Evolutionary conservation across 2,888 invertebrate genomes (phyloP), one percentile per base, ranked within the genome.

Genomic region (Oxycera nigricornis): DNA sequence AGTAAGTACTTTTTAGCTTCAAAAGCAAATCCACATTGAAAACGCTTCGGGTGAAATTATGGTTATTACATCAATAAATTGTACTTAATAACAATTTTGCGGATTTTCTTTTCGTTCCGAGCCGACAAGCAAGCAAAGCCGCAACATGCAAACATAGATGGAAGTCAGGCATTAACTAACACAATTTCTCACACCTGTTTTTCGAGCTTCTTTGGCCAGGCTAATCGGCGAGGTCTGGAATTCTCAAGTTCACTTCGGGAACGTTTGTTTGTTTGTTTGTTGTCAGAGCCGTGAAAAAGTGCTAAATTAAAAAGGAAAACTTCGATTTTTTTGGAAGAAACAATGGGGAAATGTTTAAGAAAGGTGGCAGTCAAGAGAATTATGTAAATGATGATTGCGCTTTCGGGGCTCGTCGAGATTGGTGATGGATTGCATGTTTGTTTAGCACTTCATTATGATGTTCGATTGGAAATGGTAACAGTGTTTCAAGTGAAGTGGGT

Each of bases 31-130:
- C 22, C 39, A 24, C 24, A 65, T 65, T 26, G 65, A 39, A 39
- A 24, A 22, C 41, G 39, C 65, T 30, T 17, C 41, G 1, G 65
- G 65, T 65, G 14, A 65, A 65, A 41, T 65, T 39, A 39, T 24
- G 3, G 24, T 65, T 65, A 65, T 65, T 65, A 24, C 65, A 62
- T 39, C 39, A 30, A 65, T 65, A 24, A 35, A 65, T 41, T 41
- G 65, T 65, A 65, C 24, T 65, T 65, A 65, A 65, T 30, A 65
- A 39, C 65, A 65, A 65, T 65, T 65, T 65, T 22, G n/a, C 65
- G 41, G 65, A 65, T 65, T 65, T 65, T 65, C 17, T 39, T 20
- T 41, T 41, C 39, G 3, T 46, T 46, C 46, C 46, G 35, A 46
- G 17, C 46, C 6, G 46, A 3, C n/a, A 14, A 11, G 6, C 46